Base-by-base conservation (phyloP, 2,888 invertebrate species). In the Diplolepis rosae region DNA sequence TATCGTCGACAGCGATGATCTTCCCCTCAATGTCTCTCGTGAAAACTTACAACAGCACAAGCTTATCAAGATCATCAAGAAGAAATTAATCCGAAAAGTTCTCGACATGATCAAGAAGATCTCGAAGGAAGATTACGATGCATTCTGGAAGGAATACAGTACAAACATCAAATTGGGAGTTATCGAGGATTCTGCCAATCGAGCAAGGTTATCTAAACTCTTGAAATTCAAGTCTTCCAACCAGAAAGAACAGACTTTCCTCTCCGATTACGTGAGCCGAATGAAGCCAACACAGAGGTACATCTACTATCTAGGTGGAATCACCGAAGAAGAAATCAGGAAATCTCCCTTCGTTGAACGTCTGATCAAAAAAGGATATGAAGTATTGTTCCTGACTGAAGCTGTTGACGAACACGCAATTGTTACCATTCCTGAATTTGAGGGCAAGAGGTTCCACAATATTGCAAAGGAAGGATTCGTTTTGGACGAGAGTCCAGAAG, bases 21-120 rank as follows among this genome's bases (percentile, higher is more conserved):
- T 99, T 80, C 99, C 99, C 32, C 91, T 99, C 80, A 99, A 99
- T 89, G 99, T 99, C 32, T 97, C 97, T 0, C 94, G 99, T 81
- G 99, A 99, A 91, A 98, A 97, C 67, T 92, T 99, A 35, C 99
- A 99, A 89, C 99, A 99, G 88, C 98, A 98, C 91, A 99, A 99
- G 89, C 93, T 99, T 7, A 95, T 99, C 84, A 99, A 99, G 90
- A 97, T 99, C 71, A 99, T 99, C 88, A 98, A 98, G 91, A 99
- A 99, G 92, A 99, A 99, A 88, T 91, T 99, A 73, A 96, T 99
- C 15, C 93, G 99, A 65, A 99, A 99, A 90, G 96, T 96, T 6
- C 90, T 99, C 68, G 99, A 99, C 89, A 98, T 99, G 98, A 93
- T 99, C 79, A 98, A 98, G 91, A 99, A 99, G 90, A 93, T 99